Evolutionary conservation across 2,888 invertebrate genomes (phyloP), one percentile per base, ranked within the genome.

Genomic region (Omphaloscelis lunosa): DNA sequence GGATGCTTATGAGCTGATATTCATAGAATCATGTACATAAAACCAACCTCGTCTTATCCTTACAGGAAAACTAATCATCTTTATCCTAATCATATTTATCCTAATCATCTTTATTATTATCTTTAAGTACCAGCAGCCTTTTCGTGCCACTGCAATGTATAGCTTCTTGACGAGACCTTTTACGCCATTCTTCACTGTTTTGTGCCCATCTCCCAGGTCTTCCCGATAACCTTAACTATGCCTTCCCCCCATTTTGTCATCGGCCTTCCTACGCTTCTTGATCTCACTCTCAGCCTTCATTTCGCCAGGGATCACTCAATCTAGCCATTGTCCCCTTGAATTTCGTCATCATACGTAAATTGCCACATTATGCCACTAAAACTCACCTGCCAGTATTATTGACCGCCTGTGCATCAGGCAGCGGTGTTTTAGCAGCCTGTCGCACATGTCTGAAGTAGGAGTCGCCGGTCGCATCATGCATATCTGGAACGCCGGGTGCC

Each of bases 401-500:
- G 34, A 94, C 94, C 1, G 95, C 90, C 80, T 95, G 95, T 0
- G 96, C 93, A 70, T 96, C 96, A 12, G 96, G 96, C 29, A 95
- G 88, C n/a, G 92, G 91, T 2, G 95, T 91, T 67, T 94, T 95
- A 0, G 93, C 85, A 1, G 95, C 92, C 75, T 96, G 95, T 59
- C 96, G 88, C 39, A 91, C 94, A 79, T 97, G 97, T 63, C 96
- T 92, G 88, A 96, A 96, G 91, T 94, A 96, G 0, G 96, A 96
- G 81, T 96, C 96, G 4, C 95, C 95, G 0, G 90, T 82, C 2
- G 90, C 92, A 45, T 92, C 90, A 63, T 96, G 94, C 88, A 97
- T 91, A 84, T 98, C 97, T 0, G 98, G 97, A 0, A 97, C 97
- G 2, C 96, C 96, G 0, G 96, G 96, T 15, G 97, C 94, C 29